Evolutionary conservation across 2,113 vertebrate genomes (phyloP).

Genomic region (Tupaia tana): DNA sequence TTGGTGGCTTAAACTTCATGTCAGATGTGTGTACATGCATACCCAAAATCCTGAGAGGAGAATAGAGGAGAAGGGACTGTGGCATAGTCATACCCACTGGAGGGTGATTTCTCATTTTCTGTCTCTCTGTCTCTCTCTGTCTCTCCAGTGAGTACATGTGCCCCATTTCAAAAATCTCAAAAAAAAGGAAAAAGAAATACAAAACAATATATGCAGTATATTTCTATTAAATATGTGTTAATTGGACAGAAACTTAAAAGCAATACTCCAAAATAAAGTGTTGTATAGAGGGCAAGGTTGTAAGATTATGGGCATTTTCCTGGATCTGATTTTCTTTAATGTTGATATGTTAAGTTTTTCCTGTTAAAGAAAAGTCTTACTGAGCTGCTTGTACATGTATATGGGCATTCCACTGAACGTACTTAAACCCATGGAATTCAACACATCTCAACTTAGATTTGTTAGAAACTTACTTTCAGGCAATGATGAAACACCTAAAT

Average conservation of each 20-base stretch:
- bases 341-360: not conserved
- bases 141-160: too few relatives aligned
- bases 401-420: not conserved
- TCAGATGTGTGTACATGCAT: too few relatives aligned
- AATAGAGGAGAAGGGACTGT: too few relatives aligned
- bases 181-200: not conserved
- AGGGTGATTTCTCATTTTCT: too few relatives aligned
- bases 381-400: not conserved
- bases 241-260: constrained; percentile 7
- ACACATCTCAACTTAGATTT: not conserved
- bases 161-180: too few relatives aligned
- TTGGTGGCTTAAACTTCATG: too few relatives aligned
- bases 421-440: not conserved
- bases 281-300: not conserved
- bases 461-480: constrained; percentile 20
- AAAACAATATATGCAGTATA: not conserved
- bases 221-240: constrained; percentile 12
- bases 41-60: too few relatives aligned
- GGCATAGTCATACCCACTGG: too few relatives aligned
- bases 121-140: too few relatives aligned
- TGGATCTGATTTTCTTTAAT: constrained; percentile 28
- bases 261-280: constrained; percentile 11
- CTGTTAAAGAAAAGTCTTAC: constrained; percentile 16
- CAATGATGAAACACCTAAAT: constrained; percentile 18
- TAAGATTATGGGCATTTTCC: constrained; percentile 3